These are phyloP conservation scores for Caloenas nicobarica DNA, from an alignment of 2,113 vertebrate genomes.

Conservation along the genomic window DNA sequence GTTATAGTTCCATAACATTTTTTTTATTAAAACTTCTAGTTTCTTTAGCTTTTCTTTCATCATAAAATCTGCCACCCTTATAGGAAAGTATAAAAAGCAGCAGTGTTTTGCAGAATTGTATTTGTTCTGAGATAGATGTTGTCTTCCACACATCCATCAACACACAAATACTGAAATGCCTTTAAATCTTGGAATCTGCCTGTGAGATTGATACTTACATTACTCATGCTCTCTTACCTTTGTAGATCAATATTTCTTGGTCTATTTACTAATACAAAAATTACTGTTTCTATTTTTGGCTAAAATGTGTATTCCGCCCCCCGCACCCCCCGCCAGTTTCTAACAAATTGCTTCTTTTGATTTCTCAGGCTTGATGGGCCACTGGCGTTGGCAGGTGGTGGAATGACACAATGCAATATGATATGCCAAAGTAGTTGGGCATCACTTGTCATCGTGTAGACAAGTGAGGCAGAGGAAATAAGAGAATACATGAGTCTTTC, in stretches of 20 bases:
- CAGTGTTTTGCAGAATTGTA: neutral
- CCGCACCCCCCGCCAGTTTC: neutral
- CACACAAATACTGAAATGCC: neutral
- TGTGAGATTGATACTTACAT: neutral
- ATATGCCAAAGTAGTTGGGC: constrained; percentile 43
- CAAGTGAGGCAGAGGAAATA: constrained; percentile 13
- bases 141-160: neutral
- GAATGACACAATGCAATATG: constrained; percentile 31
- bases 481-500: neutral
- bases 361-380: constrained; percentile 51
- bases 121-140: neutral
- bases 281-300: neutral
- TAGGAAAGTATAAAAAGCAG: neutral
- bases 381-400: constrained; percentile 30
- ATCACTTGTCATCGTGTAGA: constrained; percentile 31
- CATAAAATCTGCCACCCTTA: neutral
- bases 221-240: neutral
- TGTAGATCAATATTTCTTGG: neutral
- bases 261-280: neutral
- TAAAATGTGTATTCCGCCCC: neutral
- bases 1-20: neutral
- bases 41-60: neutral
- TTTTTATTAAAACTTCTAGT: neutral
- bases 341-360: constrained; percentile 42
- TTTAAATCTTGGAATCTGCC: neutral